A percentile compares a stretch with the other conserved stretches of the same genome.
Conservation (phyloP, 1,140 invertebrate genomes). For the Anastatus disparis region DNA sequence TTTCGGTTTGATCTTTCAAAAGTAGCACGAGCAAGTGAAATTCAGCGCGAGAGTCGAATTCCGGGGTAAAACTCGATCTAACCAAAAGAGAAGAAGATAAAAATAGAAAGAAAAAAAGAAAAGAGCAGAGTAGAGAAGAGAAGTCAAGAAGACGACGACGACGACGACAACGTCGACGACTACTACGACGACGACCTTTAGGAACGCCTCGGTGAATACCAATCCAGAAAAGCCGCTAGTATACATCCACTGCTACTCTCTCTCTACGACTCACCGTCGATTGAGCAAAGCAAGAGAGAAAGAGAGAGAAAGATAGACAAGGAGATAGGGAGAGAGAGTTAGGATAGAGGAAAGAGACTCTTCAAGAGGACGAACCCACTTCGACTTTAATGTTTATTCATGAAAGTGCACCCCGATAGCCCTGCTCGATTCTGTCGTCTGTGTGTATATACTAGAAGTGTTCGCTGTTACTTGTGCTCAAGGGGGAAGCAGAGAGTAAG, state of each 20-base stretch:
- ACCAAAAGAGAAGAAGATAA: too few relatives aligned
- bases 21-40: conserved; percentile 5
- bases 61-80: not conserved
- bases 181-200: too few relatives aligned
- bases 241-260: not conserved
- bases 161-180: too few relatives aligned
- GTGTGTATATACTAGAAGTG: not conserved
- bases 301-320: too few relatives aligned
- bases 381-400: conserved; percentile 31
- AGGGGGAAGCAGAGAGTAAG: not conserved
- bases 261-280: too few relatives aligned
- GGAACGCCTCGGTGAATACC: conserved; percentile 30
- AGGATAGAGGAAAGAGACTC: not conserved
- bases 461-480: too few relatives aligned
- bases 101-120: too few relatives aligned
- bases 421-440: not conserved
- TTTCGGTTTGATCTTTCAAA: not conserved
- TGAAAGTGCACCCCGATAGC: conserved; percentile 15
- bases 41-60: conserved; percentile 9
- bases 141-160: too few relatives aligned
- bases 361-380: not conserved
- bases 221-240: conserved; percentile 15
- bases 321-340: too few relatives aligned
- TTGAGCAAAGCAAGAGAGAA: too few relatives aligned
- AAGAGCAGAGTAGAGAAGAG: too few relatives aligned